Evolutionary conservation across 2,797 vertebrate genomes (phyloP), one percentile per base, ranked within the genome.

Genomic region (Anguilla marmorata): DNA sequence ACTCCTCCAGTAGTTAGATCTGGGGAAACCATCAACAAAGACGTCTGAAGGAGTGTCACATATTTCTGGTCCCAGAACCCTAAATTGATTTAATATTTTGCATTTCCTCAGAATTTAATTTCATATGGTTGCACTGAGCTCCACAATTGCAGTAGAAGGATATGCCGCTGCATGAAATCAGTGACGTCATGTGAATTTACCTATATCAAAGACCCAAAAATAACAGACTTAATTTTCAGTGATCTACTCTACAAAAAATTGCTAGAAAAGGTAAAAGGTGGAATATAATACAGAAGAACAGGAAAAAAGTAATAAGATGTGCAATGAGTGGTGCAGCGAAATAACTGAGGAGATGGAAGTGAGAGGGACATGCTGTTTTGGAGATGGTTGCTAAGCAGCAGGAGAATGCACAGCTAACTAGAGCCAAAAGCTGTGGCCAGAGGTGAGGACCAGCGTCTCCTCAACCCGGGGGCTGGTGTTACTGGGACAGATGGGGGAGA

Each of bases 321-420:
- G 74, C 8, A 16, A 80, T n/a, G 14, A 45, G 60, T 54, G 58
- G 33, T 14, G 58, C 33, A 74, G 82, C 11, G 66, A 37, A 14
- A 48, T 41, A 56, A 74, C 45, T 1, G 48, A 54, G 50, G 79
- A 82, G 85, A 89, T 16, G 48, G 66, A 89, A 90, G 1, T 58
- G 86, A 88, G 83, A 85, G 87, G 80, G 85, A 87, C 85, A 69
- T 89, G 56, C 89, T 79, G 88, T 56, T 87, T 79, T 85, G 92
- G 93, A 94, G 93, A 91, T 85, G 86, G 89, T 91, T 91, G 93
- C 92, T 92, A 93, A 89, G 91, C 92, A 91, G 90, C 90, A 89
- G 87, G 30, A 14, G 87, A 91, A 88, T 86, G 92, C 91, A 90
- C 90, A 88, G 91, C 92, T 89, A 91, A 91, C 90, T 93, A 94